Conservation (phyloP, 92 coral and sea anemone genomes). For the Parazoanthus swiftii region DNA sequence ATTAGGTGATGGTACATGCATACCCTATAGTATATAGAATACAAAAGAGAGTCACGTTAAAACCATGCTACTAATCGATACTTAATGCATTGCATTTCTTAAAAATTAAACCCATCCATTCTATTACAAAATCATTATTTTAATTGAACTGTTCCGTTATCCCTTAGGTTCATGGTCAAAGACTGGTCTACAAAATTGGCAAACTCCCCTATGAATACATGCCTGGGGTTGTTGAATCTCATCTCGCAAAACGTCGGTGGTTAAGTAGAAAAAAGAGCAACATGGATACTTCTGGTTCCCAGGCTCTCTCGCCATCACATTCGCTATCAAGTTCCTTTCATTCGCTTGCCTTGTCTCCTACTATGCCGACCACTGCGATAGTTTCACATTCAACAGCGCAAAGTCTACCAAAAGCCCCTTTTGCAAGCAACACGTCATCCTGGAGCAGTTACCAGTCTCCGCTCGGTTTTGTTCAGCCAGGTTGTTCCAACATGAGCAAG, state of each 20-base stretch:
- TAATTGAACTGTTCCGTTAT: too few relatives aligned
- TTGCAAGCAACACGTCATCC: not conserved
- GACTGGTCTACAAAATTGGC: slow-evolving; percentile 58
- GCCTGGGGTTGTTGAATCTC: slow-evolving; percentile 36
- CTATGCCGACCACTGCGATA: not conserved
- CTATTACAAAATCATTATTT: too few relatives aligned
- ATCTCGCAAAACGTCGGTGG: slow-evolving; percentile 10
- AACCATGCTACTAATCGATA: too few relatives aligned
- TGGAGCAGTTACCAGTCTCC: not conserved
- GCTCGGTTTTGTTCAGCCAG: not conserved
- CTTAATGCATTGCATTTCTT: too few relatives aligned
- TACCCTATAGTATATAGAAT: too few relatives aligned
- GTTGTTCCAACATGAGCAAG: not conserved
- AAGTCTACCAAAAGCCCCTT: not conserved
- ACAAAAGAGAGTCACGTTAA: too few relatives aligned
- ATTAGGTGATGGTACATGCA: too few relatives aligned
- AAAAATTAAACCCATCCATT: too few relatives aligned
- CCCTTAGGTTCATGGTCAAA: slow-evolving; percentile 53
- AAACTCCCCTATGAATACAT: slow-evolving; percentile 54
- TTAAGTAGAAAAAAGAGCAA: not conserved
- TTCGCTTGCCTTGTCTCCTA: slow-evolving; percentile 3
- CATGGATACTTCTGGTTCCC: not conserved
- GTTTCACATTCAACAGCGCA: not conserved
- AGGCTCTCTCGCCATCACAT: not conserved
- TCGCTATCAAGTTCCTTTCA: slow-evolving; percentile 4